phyloP scores from a whole-genome alignment of 2,888 invertebrate genomes.

The Deilephila elpenor region DNA sequence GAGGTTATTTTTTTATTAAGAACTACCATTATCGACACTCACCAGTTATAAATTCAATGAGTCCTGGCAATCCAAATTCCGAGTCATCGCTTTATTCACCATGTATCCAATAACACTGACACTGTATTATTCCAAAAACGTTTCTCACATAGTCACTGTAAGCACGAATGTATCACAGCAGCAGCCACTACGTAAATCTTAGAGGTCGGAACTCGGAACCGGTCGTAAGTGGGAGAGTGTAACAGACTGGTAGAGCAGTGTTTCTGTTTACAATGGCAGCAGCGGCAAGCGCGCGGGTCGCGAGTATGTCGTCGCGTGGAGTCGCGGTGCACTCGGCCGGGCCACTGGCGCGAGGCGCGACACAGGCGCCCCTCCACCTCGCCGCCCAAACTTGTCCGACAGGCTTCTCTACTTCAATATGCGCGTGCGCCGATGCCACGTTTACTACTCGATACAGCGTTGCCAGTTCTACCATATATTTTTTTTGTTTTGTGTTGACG shows the following conservation, averaged over 20 bases:
- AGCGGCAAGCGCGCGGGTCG: slow-evolving; percentile 45
- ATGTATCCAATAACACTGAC: slow-evolving; percentile 50
- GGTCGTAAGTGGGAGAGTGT: slow-evolving; percentile 73
- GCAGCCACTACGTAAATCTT: slow-evolving; percentile 67
- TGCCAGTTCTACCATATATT: slow-evolving; percentile 70
- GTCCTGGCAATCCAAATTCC: slow-evolving; percentile 48
- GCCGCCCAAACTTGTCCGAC: slow-evolving; percentile 71
- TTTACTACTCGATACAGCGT: slow-evolving; percentile 64
- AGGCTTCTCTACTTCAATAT: slow-evolving; percentile 71
- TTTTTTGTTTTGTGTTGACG: slow-evolving; percentile 78
- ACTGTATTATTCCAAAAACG: slow-evolving; percentile 48
- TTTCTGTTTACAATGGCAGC: slow-evolving; percentile 57
- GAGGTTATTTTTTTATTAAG: slow-evolving; percentile 25
- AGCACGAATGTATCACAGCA: slow-evolving; percentile 63
- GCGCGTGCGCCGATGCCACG: slow-evolving; percentile 81
- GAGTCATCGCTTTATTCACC: slow-evolving; percentile 58
- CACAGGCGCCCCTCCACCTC: slow-evolving; percentile 64
- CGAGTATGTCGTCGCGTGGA: slow-evolving; percentile 58
- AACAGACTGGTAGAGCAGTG: slow-evolving; percentile 61
- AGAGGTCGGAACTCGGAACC: slow-evolving; percentile 73
- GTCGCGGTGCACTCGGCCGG: slow-evolving; percentile 66
- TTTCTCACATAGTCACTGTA: slow-evolving; percentile 53
- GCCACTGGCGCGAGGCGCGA: slow-evolving; percentile 73
- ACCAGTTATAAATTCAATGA: slow-evolving; percentile 60
- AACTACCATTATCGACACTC: slow-evolving; percentile 53